Evolutionary conservation across 1,140 invertebrate species (phyloP), one percentile per base, ranked within the genome.

Genomic region (Eueides isabella): DNA sequence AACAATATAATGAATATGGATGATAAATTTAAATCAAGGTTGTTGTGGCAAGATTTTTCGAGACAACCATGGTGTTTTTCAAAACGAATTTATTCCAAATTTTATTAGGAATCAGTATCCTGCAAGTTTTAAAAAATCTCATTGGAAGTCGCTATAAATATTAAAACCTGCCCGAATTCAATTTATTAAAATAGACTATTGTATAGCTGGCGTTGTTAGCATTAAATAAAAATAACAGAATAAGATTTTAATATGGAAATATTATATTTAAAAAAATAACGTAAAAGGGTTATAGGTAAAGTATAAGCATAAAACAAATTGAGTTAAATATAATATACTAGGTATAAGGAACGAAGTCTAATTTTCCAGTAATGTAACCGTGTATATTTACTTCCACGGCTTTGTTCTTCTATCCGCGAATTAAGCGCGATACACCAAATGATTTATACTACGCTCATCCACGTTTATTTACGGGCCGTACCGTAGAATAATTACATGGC

Each of bases 361-460:
- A 72, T 72, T 67, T 72, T 41, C 62, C 41, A 55, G 30, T 77
- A 79, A 77, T 81, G 81, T 80, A 77, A 78, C 80, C 44, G 61
- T 82, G 78, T 86, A 80, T 89, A 88, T 91, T 89, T 89, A 88
- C 88, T 89, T 89, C 80, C 78, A 76, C 77, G 85, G 85, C 83
- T 88, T 90, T 87, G 84, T 89, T 90, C 87, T 90, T 87, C 82
- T 91, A 88, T 90, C 84, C 85, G 78, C 87, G 86, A 90, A 92
- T 88, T 90, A 92, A 90, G 84, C 84, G 79, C 81, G 78, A 82
- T 79, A 76, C 83, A 78, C 72, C 82, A 83, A 92, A 92, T 92
- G 87, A 92, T 92, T 92, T 92, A 92, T 89, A 90, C 83, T 79
- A 84, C 81, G 85, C 83, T 92, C 85, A 91, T 89, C 87, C 89